Evolutionary conservation across 2,113 vertebrate genomes (phyloP), one percentile per base, ranked within the genome.

Genomic region (Mormyrus lacerda): DNA sequence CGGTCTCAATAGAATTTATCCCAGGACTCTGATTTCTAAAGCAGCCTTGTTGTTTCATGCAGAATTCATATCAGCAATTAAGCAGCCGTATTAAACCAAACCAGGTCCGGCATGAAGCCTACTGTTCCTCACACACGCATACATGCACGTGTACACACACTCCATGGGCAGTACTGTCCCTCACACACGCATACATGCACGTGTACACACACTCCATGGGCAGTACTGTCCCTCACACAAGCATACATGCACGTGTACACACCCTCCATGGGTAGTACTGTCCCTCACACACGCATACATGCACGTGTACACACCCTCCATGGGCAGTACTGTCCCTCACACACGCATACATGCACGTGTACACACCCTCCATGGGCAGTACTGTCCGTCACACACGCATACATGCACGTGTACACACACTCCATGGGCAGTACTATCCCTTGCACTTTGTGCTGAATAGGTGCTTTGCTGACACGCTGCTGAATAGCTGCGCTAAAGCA

Each of bases 401-500:
- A 48, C 47, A 51, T 2, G 2, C 83, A 85, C 42, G 7, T n/a
- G 7, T 47, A 50, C 24, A 50, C 50, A 53, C 50, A 53, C 27
- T 27, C 84, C 73, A 79, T 42, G 27, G 27, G 47, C 27, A 51
- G 35, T 53, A 85, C 13, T 39, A 19, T 48, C 51, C 73, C 47
- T 45, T 76, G 79, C 51, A 45, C 82, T 91, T 90, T 88, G 47
- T 90, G 85, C 89, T 90, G 58, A 91, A 91, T 86, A 90, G 88
- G 58, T 89, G 61, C 88, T 8, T 19, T 47, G 90, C 90, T 79
- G 90, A 89, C 58, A 89, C 58, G 88, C 89, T 69, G 85, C 87
- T 90, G 61, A 17, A 95, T 88, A 93, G 93, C 94, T 88, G 91
- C 88, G 91, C 69, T 95, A 93, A 92, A 91, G 92, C 91, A 91